Percentiles rank a stretch among this genome's conserved stretches.
These are phyloP conservation scores for Motacilla alba DNA, from an alignment of 2,113 vertebrate species.

Conservation along the genomic window DNA sequence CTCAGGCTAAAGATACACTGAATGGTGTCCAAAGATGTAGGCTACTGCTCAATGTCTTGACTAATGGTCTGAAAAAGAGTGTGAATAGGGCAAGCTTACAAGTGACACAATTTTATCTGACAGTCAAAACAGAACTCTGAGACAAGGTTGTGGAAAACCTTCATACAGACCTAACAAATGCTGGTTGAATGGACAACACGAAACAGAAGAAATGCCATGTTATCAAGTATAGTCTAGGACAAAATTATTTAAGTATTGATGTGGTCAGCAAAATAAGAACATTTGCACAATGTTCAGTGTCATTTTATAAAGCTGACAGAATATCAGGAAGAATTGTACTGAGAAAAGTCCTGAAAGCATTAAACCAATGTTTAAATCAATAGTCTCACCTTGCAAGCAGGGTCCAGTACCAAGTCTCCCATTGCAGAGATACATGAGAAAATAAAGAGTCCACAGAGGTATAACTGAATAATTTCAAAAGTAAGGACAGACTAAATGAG, in stretches of 20 bases:
- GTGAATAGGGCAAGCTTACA: not conserved
- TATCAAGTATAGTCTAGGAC: not conserved
- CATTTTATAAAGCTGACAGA: constrained; percentile 4
- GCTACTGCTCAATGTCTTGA: not conserved
- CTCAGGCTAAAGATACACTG: not conserved
- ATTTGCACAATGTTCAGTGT: not conserved
- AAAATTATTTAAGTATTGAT: not conserved
- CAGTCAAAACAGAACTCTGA: constrained; percentile 5
- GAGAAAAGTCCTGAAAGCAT: not conserved
- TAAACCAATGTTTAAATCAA: not conserved
- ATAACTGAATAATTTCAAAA: not conserved
- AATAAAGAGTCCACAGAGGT: not conserved
- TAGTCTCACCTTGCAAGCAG: not conserved
- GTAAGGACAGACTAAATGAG: not conserved
- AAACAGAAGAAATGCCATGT: not conserved
- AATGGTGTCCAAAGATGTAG: not conserved
- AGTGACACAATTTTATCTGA: not conserved
- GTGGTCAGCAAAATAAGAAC: not conserved
- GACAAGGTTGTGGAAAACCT: not conserved
- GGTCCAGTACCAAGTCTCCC: not conserved
- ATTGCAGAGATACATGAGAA: not conserved
- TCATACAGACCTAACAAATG: not conserved
- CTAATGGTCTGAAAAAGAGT: not conserved
- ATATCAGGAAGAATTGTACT: not conserved
- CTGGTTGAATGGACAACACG: not conserved